Percentiles rank a stretch among this genome's conserved stretches.
Conservation (phyloP, 2,113 vertebrate genomes). For the Columbina picui region DNA sequence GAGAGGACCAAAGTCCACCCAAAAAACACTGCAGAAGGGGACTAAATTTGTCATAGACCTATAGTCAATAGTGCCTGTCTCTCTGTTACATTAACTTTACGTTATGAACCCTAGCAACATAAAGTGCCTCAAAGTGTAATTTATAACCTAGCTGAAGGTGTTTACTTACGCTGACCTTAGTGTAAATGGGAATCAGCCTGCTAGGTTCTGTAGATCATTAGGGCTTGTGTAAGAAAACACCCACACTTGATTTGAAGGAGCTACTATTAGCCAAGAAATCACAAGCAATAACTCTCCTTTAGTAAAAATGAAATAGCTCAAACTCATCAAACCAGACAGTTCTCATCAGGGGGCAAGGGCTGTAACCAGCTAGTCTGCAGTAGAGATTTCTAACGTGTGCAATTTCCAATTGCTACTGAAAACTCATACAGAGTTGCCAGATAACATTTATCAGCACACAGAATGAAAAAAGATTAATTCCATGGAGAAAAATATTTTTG, state of each 20-base stretch:
- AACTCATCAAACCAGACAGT: slow-evolving; percentile 33
- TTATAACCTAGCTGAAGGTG: background rate
- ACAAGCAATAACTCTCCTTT: background rate
- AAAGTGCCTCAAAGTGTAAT: background rate
- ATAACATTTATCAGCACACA: slow-evolving; percentile 26
- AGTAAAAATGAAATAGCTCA: slow-evolving; percentile 21
- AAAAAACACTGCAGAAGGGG: background rate
- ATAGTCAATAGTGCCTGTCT: background rate
- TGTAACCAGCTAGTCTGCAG: background rate
- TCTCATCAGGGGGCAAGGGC: background rate
- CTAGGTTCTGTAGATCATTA: background rate
- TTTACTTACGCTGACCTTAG: background rate
- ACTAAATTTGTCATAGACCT: background rate
- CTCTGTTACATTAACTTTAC: background rate
- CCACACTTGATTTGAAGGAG: background rate
- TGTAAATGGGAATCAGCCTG: background rate
- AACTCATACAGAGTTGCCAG: background rate
- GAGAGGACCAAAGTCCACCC: background rate
- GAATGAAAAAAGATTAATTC: slow-evolving; percentile 1
- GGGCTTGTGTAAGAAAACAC: background rate
- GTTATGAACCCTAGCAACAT: background rate
- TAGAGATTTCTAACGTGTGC: background rate
- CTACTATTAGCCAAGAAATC: background rate
- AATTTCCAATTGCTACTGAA: slow-evolving; percentile 12
- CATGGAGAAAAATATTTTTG: background rate